A percentile compares a stretch with the other conserved stretches of the same genome.
Conservation (phyloP, 2,113 vertebrate species). For the Callionymus lyra region DNA sequence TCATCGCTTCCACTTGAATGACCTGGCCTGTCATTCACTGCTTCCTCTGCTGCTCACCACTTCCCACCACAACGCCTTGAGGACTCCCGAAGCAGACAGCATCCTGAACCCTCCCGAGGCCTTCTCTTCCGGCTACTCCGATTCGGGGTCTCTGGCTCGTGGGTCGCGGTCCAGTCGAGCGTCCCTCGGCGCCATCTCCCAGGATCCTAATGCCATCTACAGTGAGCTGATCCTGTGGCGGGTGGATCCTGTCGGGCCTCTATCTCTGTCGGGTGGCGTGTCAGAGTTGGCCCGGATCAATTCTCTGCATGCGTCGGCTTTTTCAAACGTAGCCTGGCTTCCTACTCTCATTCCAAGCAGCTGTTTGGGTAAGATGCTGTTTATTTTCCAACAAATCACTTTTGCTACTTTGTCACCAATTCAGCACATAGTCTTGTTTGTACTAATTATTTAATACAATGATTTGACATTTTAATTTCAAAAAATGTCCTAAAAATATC, state of each 20-base stretch:
- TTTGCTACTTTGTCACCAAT: no score
- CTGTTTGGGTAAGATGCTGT: slow-evolving; percentile 79
- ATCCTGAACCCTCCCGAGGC: slow-evolving; percentile 34
- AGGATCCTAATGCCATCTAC: slow-evolving; percentile 86
- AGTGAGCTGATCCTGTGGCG: slow-evolving; percentile 98
- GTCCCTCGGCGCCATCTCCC: slow-evolving; percentile 57
- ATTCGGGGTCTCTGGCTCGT: slow-evolving; percentile 21
- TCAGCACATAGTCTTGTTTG: no score
- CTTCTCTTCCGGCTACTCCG: slow-evolving; percentile 13
- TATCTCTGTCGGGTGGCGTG: slow-evolving; percentile 92
- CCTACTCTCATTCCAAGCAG: slow-evolving; percentile 92
- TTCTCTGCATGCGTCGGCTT: slow-evolving; percentile 91
- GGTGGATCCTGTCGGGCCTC: slow-evolving; percentile 92
- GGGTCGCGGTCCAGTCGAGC: slow-evolving; percentile 49
- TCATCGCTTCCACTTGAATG: slow-evolving; percentile 97
- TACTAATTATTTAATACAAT: no score
- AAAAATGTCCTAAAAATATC: no score
- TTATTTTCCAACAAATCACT: slow-evolving; percentile 2
- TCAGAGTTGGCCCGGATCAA: slow-evolving; percentile 95
- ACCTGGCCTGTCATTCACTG: slow-evolving; percentile 92
- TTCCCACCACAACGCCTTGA: slow-evolving; percentile 89
- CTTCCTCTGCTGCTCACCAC: slow-evolving; percentile 93
- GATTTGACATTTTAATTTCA: no score
- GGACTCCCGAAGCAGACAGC: slow-evolving; percentile 66
- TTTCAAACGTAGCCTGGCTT: slow-evolving; percentile 95